phyloP scores from a whole-genome alignment of 1,140 invertebrate genomes.

The Nixonia krombeini region DNA sequence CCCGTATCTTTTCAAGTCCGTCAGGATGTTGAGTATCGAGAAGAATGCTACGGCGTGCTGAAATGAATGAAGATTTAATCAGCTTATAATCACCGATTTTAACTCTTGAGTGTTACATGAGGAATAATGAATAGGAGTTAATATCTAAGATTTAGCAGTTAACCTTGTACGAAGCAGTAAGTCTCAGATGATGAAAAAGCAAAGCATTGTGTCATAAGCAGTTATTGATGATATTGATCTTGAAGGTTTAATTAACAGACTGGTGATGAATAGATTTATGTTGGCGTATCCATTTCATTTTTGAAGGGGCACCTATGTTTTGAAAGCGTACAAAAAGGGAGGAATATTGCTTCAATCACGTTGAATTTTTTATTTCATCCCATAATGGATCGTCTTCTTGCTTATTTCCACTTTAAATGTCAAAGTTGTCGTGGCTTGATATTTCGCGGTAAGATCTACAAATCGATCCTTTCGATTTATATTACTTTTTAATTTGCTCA shows the following conservation, averaged over 20 bases:
- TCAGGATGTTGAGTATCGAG: conserved; percentile 94
- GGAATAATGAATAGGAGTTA: conserved; percentile 4
- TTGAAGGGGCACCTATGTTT: conserved; percentile 5
- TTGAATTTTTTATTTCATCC: conserved; percentile 22
- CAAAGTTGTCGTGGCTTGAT: conserved; percentile 26
- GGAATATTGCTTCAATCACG: conserved; percentile 8
- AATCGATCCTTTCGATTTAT: conserved; percentile 33
- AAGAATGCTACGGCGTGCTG: conserved; percentile 86
- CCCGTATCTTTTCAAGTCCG: conserved; percentile 91
- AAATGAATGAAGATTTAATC: conserved; percentile 48
- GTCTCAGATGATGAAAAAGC: conserved; percentile 21
- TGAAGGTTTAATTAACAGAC: neutral
- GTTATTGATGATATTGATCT: conserved; percentile 2
- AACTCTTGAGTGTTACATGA: neutral
- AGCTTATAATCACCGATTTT: neutral
- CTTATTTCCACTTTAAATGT: conserved; percentile 40
- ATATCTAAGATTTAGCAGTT: conserved; percentile 13
- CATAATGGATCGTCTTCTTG: conserved; percentile 15
- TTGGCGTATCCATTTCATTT: conserved; percentile 8
- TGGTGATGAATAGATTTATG: neutral
- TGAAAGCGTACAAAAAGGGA: conserved; percentile 13
- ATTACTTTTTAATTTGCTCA: neutral
- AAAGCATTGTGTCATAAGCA: conserved; percentile 22
- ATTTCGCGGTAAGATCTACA: conserved; percentile 42
- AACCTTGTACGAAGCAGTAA: conserved; percentile 35